Conservation (phyloP, 37 sponge, comb jelly and placozoan species). For the Tethya wilhelma region DNA sequence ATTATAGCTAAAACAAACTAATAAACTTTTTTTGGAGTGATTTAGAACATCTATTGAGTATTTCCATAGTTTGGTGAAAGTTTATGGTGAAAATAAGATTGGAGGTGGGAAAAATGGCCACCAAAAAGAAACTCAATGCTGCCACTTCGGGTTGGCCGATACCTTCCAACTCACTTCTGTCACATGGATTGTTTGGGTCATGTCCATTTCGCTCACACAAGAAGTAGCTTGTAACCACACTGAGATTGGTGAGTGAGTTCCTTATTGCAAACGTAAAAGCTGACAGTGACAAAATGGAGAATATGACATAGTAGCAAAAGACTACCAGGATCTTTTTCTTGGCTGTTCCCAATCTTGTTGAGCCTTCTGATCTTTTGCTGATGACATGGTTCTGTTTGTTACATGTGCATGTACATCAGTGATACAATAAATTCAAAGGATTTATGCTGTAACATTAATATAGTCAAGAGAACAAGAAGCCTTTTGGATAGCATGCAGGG, state of each 20-base stretch:
- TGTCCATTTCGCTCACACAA: constrained; percentile 11
- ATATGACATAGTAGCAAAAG: neutral
- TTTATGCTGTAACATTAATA: too few relatives aligned
- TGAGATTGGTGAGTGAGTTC: neutral
- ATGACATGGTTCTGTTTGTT: too few relatives aligned
- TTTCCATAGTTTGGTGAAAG: too few relatives aligned
- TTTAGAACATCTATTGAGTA: too few relatives aligned
- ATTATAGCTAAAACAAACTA: too few relatives aligned
- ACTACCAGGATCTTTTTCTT: constrained; percentile 18
- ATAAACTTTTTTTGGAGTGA: too few relatives aligned
- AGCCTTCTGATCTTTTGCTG: too few relatives aligned
- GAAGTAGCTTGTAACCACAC: neutral
- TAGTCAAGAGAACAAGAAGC: neutral
- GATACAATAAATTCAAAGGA: too few relatives aligned
- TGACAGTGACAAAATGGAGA: neutral
- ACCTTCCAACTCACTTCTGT: neutral
- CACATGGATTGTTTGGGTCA: constrained; percentile 1
- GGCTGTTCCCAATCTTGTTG: constrained; percentile 25
- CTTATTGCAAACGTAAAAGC: neutral
- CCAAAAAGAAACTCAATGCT: neutral
- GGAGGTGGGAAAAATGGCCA: constrained; percentile 9
- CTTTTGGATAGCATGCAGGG: neutral
- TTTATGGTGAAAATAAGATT: constrained; percentile 43
- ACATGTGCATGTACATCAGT: too few relatives aligned
- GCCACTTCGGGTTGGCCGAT: neutral